Conservation (phyloP, 2,113 vertebrate genomes). For the Rana temporaria region DNA sequence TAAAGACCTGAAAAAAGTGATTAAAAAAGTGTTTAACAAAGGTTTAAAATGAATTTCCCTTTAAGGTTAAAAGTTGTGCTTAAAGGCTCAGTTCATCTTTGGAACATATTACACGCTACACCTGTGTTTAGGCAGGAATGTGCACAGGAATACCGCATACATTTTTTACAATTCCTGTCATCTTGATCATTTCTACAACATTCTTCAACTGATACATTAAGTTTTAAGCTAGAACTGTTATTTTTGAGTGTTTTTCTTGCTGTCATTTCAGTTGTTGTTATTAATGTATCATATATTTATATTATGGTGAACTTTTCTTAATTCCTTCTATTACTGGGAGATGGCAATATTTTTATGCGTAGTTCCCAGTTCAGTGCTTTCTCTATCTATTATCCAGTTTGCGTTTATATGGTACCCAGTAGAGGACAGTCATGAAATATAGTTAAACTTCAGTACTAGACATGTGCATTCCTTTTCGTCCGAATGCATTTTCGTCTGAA, state of each 20-base stretch:
- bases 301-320: no score
- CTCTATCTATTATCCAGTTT: not conserved
- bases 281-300: slow-evolving; percentile 1
- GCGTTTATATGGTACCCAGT: not conserved
- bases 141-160: no score
- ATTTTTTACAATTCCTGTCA: not conserved
- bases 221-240: not conserved
- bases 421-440: not conserved
- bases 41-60: no score
- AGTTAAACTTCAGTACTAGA: not conserved
- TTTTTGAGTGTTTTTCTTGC: slow-evolving; percentile 28
- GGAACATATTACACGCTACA: no score
- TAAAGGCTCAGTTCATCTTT: no score
- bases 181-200: not conserved
- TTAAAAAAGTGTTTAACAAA: not conserved
- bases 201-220: not conserved
- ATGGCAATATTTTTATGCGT: no score
- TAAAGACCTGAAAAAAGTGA: not conserved
- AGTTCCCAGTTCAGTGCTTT: slow-evolving; percentile 58
- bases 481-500: no score
- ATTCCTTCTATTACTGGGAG: no score
- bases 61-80: no score
- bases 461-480: no score
- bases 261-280: slow-evolving; percentile 50
- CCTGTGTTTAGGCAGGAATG: no score